phyloP scores from a whole-genome alignment of 2,797 vertebrate genomes.

The Chiropotes sagulatus region DNA sequence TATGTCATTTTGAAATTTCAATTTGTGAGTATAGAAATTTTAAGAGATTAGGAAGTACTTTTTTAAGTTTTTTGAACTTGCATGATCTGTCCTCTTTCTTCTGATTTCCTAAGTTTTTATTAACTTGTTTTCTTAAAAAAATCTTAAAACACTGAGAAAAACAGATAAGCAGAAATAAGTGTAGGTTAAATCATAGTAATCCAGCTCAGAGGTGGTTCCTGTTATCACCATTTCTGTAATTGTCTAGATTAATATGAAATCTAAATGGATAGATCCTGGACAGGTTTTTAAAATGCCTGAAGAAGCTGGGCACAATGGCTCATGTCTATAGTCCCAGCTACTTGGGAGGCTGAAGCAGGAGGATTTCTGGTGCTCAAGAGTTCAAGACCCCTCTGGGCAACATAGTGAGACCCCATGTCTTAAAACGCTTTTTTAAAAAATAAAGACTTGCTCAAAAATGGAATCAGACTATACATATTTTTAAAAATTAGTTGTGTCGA shows the following conservation, averaged over 20 bases:
- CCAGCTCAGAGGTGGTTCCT: not conserved
- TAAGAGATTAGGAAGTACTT: not conserved
- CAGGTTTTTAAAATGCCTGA: not conserved
- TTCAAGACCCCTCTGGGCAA: not conserved
- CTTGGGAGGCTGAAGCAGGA: not conserved
- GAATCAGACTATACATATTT: not conserved
- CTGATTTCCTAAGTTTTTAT: constrained; percentile 23
- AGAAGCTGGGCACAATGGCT: not conserved
- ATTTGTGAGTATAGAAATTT: not conserved
- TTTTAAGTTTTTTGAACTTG: not conserved
- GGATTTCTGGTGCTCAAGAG: not conserved
- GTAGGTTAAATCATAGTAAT: constrained; percentile 17
- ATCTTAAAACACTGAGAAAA: constrained; percentile 29
- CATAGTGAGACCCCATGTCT: not conserved
- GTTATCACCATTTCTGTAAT: not conserved
- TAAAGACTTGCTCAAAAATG: constrained; percentile 7
- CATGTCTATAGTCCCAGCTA: not conserved
- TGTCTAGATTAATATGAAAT: not conserved
- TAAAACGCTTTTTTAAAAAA: not conserved
- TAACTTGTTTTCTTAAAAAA: constrained; percentile 37
- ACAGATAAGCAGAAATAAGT: not conserved
- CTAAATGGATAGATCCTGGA: not conserved
- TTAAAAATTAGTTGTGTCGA: constrained; percentile 2
- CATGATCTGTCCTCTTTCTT: not conserved
- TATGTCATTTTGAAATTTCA: constrained; percentile 26